Percentiles rank a stretch among this genome's conserved stretches.
Evolutionary conservation across 2,888 invertebrate genomes (phyloP).

Genomic region (Cerceris rybyensis): DNA sequence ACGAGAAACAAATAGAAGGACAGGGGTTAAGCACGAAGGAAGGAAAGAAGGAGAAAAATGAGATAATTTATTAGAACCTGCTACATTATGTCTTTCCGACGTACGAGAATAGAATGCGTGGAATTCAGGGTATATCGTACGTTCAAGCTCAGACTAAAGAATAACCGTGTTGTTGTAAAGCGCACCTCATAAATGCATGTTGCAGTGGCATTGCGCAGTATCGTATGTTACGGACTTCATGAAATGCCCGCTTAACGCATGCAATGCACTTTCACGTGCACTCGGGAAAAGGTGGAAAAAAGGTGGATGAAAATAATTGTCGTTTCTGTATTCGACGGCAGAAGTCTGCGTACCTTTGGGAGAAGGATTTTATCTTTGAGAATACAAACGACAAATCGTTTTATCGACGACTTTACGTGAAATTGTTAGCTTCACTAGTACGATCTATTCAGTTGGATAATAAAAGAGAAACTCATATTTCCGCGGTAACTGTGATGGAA

Average conservation of each 20-base stretch:
- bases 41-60: too few species aligned
- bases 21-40: too few species aligned
- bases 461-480: conserved; percentile 21
- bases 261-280: conserved; percentile 17
- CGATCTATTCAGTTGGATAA: conserved; percentile 29
- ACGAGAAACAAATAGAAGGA: too few species aligned
- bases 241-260: conserved; percentile 36
- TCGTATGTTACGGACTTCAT: background rate
- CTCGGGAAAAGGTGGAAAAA: background rate
- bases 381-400: conserved; percentile 31
- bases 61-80: too few species aligned
- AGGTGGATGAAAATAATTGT: conserved; percentile 35
- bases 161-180: background rate
- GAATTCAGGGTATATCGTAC: conserved; percentile 22
- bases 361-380: background rate
- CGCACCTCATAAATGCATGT: conserved; percentile 28
- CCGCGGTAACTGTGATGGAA: background rate
- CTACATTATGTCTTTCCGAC: background rate
- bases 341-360: background rate
- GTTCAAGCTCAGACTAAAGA: conserved; percentile 11
- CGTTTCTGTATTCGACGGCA: background rate
- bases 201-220: background rate
- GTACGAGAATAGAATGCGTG: background rate
- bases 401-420: conserved; percentile 36
- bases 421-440: conserved; percentile 36